phyloP scores from a whole-genome alignment of 2,797 vertebrate species.

The Enteromius trimaculatus region DNA sequence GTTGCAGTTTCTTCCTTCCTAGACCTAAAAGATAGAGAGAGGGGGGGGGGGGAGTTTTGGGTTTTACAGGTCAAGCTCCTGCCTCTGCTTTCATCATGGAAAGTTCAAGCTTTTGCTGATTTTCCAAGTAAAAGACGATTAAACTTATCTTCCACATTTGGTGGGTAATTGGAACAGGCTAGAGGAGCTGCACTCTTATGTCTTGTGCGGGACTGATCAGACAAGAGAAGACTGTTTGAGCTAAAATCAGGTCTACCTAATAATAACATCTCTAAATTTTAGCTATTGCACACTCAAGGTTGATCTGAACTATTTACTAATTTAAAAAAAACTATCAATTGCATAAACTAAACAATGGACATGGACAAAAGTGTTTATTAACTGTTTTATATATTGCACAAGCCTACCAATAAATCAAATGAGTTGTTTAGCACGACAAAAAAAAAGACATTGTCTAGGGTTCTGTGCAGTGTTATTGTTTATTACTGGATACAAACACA shows the following conservation, averaged over 20 bases:
- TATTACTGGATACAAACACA: not conserved
- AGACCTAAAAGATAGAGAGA: not conserved
- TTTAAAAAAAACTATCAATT: too few relatives aligned
- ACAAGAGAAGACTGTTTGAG: not conserved
- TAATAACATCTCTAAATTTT: not conserved
- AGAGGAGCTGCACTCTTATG: constrained; percentile 32
- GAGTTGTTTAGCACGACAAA: not conserved
- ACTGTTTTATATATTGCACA: not conserved
- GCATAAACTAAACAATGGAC: not conserved
- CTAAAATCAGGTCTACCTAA: not conserved
- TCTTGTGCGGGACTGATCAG: constrained; percentile 33
- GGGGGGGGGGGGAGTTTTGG: not conserved
- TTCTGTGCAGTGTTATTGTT: not conserved
- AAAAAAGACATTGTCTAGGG: not conserved
- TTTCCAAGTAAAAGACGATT: constrained; percentile 41
- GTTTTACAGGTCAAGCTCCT: constrained; percentile 24
- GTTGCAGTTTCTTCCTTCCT: constrained; percentile 33
- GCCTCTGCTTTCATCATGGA: constrained; percentile 42
- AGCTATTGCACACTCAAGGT: not conserved
- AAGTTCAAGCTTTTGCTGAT: constrained; percentile 21
- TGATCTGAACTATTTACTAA: not conserved
- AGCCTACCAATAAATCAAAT: not conserved
- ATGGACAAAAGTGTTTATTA: not conserved
- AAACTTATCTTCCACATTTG: constrained; percentile 11
- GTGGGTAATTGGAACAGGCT: constrained; percentile 44